Base-by-base conservation (phyloP, 2,797 vertebrate genomes). In the Esox lucius region DNA sequence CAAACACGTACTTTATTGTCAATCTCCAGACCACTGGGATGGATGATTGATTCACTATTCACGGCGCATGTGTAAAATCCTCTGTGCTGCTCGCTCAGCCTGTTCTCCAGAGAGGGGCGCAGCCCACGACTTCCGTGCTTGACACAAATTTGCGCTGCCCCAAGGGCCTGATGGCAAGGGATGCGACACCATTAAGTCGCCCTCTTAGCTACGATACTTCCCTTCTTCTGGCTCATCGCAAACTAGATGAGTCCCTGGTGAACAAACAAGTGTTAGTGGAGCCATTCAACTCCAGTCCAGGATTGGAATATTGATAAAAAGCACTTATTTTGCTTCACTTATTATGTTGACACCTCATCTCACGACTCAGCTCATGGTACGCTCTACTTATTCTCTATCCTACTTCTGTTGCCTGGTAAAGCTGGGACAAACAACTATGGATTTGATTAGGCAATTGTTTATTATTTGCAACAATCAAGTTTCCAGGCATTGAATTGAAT, bases 61-160 rank as follows among this genome's bases (percentile, higher is more conserved):
- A 4, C 9, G 3, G n/a, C 22, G 19, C n/a, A 59, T 56, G 53
- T 56, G 19, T 59, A 16, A 59, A 59, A 2, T 59, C 53, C 53
- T 59, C 19, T 59, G 53, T 59, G 53, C 53, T 22, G 19, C 53
- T 22, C 53, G 8, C 53, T 59, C 53, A n/a, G 53, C 53, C n/a
- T 4, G n/a, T 59, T 59, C n/a, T 19, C 49, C 49, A 53, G 16
- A n/a, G 49, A n/a, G 16, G 17, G 17, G 82, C 86, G 82, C 80
- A 77, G 48, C 78, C 85, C 31, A 74, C 24, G 51, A 46, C 66
- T 17, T 33, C 53, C 2, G 53, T 59, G 19, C 53, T 59, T 59
- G 53, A 59, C 53, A 59, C 53, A n/a, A n/a, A 59, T 19, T n/a
- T 5, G 53, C 24, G n/a, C 53, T 22, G 53, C n/a, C n/a, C 19